phyloP scores from a whole-genome alignment of 1,140 invertebrate species.

The Venustaconcha ellipsiformis region DNA sequence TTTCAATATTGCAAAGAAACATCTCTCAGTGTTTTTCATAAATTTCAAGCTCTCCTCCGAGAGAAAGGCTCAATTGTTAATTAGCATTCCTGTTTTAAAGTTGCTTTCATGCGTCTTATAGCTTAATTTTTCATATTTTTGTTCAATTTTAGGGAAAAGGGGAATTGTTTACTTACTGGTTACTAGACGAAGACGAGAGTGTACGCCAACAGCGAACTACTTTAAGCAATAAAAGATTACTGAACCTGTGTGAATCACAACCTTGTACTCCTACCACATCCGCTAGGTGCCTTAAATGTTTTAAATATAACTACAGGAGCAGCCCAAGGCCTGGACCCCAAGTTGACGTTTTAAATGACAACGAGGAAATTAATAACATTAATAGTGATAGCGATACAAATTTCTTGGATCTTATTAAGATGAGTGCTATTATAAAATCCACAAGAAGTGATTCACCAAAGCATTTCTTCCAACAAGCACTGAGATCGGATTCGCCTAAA shows the following conservation, averaged over 20 bases:
- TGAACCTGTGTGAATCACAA: background rate
- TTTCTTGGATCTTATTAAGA: too few relatives aligned
- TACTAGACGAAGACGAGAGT: slow-evolving; percentile 50
- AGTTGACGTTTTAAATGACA: too few relatives aligned
- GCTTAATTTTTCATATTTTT: background rate
- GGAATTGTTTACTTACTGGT: slow-evolving; percentile 63
- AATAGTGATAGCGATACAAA: too few relatives aligned
- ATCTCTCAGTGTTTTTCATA: background rate
- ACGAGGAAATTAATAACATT: too few relatives aligned
- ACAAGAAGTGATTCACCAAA: too few relatives aligned
- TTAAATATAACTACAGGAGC: slow-evolving; percentile 13
- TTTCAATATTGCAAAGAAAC: background rate
- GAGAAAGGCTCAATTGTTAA: too few relatives aligned
- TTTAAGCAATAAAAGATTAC: background rate
- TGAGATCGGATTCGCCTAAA: too few relatives aligned
- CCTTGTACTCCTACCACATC: background rate
- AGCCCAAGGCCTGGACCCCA: background rate
- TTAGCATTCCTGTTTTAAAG: too few relatives aligned
- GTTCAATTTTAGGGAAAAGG: slow-evolving; percentile 62
- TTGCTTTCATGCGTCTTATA: too few relatives aligned
- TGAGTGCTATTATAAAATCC: too few relatives aligned
- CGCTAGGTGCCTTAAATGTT: background rate
- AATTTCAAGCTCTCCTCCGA: too few relatives aligned
- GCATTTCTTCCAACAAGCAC: too few relatives aligned
- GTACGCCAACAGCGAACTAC: background rate